A percentile compares a stretch with the other conserved stretches of the same genome.
Evolutionary conservation across 2,797 vertebrate species (phyloP).

Genomic region (Galaxias olidus): DNA sequence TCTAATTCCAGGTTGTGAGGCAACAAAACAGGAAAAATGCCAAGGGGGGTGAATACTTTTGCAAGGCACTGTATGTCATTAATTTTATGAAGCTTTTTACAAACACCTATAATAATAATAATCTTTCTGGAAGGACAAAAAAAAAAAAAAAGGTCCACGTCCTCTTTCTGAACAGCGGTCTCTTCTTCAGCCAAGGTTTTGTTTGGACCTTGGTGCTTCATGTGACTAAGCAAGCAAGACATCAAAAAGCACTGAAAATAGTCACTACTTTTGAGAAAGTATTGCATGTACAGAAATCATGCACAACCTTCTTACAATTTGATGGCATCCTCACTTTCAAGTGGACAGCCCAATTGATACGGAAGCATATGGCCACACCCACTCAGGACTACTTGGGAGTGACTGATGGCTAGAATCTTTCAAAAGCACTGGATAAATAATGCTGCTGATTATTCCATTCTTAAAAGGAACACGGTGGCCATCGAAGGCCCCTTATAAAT

Average conservation of each 20-base stretch:
- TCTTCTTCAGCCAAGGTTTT: too few species aligned
- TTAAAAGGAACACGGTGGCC: slow-evolving; percentile 22
- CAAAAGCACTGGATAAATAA: slow-evolving; percentile 22
- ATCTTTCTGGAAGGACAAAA: slow-evolving; percentile 16
- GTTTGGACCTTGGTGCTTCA: too few species aligned
- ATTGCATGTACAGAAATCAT: background rate
- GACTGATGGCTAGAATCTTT: slow-evolving; percentile 11
- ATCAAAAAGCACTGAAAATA: too few species aligned
- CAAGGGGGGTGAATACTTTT: too few species aligned
- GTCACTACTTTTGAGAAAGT: background rate
- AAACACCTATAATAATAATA: slow-evolving; percentile 19
- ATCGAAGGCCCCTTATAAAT: slow-evolving; percentile 17
- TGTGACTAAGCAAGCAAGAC: too few species aligned
- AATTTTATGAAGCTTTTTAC: slow-evolving; percentile 5
- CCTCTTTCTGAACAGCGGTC: background rate
- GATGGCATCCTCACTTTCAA: background rate
- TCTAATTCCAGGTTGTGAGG: too few species aligned
- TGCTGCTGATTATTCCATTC: slow-evolving; percentile 28
- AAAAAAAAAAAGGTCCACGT: too few species aligned
- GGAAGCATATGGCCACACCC: slow-evolving; percentile 1
- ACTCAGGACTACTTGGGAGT: background rate
- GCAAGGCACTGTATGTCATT: too few species aligned
- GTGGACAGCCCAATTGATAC: background rate
- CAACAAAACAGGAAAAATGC: too few species aligned
- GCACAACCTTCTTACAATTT: background rate